These are phyloP conservation scores for Eriosoma lanigerum DNA, from an alignment of 1,140 invertebrate genomes.

Conservation along the genomic window DNA sequence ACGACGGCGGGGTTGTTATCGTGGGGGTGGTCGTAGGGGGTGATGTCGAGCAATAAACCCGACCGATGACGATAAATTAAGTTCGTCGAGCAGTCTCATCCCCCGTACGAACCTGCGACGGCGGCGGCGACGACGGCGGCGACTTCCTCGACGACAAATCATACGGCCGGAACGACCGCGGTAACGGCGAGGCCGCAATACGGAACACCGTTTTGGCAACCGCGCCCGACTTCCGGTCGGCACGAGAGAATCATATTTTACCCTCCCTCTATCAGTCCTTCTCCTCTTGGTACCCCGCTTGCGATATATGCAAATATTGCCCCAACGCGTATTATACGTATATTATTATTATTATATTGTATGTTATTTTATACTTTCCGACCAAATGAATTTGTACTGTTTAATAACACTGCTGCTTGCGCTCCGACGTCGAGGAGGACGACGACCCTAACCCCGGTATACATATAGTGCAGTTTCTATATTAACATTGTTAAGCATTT, in stretches of 20 bases:
- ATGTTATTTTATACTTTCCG: constrained; percentile 37
- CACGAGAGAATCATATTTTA: constrained; percentile 48
- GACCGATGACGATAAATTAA: constrained; percentile 50
- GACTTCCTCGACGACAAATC: constrained; percentile 50
- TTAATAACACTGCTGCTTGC: neutral
- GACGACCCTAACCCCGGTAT: neutral
- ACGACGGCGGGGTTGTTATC: neutral
- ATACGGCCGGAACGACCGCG: neutral
- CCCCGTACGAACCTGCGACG: neutral
- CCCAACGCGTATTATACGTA: no score
- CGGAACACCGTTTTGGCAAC: constrained; percentile 50
- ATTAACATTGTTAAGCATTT: neutral
- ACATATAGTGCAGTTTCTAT: neutral
- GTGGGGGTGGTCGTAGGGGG: neutral
- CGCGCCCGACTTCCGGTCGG: constrained; percentile 43
- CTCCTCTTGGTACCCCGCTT: neutral
- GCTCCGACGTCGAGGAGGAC: neutral
- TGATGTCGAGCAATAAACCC: constrained; percentile 41
- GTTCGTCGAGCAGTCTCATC: constrained; percentile 21
- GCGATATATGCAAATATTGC: constrained; percentile 30
- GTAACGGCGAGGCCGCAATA: constrained; percentile 12
- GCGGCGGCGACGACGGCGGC: neutral
- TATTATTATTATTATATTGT: no score
- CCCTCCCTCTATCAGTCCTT: no score
- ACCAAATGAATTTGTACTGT: constrained; percentile 24